Conservation (phyloP, 2,797 vertebrate species). For the Nannoperca obscura region DNA sequence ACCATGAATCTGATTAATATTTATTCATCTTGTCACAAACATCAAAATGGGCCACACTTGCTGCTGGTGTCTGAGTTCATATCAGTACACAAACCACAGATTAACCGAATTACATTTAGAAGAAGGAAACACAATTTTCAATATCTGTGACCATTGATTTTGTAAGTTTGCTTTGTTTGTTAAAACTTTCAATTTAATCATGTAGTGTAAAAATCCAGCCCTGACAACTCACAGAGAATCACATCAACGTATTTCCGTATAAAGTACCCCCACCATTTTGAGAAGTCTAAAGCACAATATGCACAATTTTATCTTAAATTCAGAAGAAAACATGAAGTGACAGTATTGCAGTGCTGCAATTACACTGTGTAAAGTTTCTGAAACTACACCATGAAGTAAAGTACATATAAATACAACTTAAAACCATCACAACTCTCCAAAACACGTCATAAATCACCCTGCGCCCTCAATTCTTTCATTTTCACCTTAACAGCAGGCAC, state of each 20-base stretch:
- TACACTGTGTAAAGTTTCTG: not conserved
- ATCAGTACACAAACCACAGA: not conserved
- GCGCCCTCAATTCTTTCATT: constrained; percentile 33
- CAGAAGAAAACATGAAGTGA: not conserved
- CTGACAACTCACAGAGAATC: not conserved
- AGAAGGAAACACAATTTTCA: not conserved
- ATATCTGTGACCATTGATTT: not conserved
- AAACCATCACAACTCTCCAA: not conserved
- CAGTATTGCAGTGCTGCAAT: not conserved
- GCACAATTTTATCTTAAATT: not conserved
- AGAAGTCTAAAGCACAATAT: not conserved
- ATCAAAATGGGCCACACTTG: constrained; percentile 21
- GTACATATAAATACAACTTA: not conserved
- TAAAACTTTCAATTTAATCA: not conserved
- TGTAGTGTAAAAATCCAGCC: not conserved
- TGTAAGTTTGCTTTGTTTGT: not conserved
- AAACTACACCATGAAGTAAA: not conserved
- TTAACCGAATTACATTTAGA: not conserved
- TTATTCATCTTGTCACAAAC: not conserved
- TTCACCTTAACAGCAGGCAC: constrained; percentile 33
- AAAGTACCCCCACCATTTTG: not conserved
- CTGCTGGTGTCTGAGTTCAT: not conserved
- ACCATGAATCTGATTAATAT: constrained; percentile 15
- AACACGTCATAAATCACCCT: not conserved
- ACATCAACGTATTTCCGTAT: constrained; percentile 1